Evolutionary conservation across 2,797 vertebrate genomes (phyloP), one percentile per base, ranked within the genome.

Genomic region (Parauchenoglanis punctatus): DNA sequence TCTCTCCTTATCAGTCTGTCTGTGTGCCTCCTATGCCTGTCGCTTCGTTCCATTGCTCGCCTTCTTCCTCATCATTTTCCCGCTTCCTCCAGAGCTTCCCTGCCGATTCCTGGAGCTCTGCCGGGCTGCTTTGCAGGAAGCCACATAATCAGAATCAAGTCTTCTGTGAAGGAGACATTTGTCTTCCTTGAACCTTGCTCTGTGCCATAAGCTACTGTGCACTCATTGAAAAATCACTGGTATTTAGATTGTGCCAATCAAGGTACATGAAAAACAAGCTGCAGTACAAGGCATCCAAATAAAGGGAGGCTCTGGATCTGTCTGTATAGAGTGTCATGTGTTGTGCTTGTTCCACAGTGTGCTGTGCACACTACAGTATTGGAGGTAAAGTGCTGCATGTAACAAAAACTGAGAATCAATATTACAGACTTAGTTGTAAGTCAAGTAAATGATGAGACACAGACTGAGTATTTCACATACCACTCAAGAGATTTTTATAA

Each of bases 101-200:
- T 89, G 87, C 91, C 90, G 88, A 90, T 91, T 90, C 87, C 87
- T 88, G 89, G 86, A 91, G 92, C 93, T 92, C 93, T 92, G 92
- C 87, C 90, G 91, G 88, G 92, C 93, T 85, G 88, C 92, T 91
- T 92, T 91, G 94, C 93, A 93, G 94, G 93, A 95, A 96, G 96
- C 93, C 94, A 95, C 91, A 95, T 96, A 95, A 96, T 96, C 94
- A 94, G 94, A 93, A 96, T 93, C 91, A 91, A 95, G 94, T 94
- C 93, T 94, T 93, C 95, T 95, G 94, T 97, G 96, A 97, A 97
- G 95, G 96, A 94, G 95, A 95, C 93, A 95, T 94, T 95, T 94
- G 92, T 93, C 93, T 52, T 93, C 89, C 89, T 92, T 93, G 93
- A 89, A 92, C 90, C 90, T 89, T 89, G 4, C 59, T 93, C 89